Percentiles rank a stretch among this genome's conserved stretches.
phyloP scores from a whole-genome alignment of 2,113 vertebrate genomes.

The Eurypyga helias region DNA sequence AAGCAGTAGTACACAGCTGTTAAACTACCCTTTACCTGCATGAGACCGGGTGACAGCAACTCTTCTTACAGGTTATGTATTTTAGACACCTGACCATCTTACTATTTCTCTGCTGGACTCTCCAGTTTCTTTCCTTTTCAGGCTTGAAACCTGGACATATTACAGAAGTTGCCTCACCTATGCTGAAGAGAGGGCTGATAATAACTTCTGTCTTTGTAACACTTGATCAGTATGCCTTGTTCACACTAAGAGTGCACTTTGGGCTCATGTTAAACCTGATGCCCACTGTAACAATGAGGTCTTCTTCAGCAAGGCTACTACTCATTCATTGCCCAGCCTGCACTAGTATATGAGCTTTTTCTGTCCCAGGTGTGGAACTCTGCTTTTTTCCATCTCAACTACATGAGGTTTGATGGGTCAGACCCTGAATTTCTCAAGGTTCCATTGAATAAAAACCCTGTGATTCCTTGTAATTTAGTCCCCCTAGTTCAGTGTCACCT shows the following conservation, averaged over 20 bases:
- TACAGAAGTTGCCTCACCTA: not conserved
- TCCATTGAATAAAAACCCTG: not conserved
- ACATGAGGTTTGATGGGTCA: accelerated
- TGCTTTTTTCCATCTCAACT: not conserved
- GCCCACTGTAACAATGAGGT: not conserved
- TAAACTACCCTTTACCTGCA: not conserved
- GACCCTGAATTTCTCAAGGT: not conserved
- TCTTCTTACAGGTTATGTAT: accelerated
- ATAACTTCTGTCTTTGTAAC: not conserved
- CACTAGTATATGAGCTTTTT: not conserved
- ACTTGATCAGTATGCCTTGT: not conserved
- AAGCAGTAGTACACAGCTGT: accelerated
- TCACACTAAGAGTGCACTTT: not conserved
- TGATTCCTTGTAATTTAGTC: not conserved
- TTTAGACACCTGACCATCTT: not conserved
- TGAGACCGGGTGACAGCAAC: not conserved
- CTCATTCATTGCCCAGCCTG: not conserved
- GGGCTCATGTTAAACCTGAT: accelerated
- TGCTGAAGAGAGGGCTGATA: not conserved
- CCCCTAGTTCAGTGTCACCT: not conserved
- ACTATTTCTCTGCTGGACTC: not conserved
- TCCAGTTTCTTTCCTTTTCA: not conserved
- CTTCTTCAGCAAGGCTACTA: not conserved
- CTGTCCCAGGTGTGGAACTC: not conserved
- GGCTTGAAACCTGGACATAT: not conserved